phyloP scores from a whole-genome alignment of 2,113 vertebrate species.

The Axis porcinus region DNA sequence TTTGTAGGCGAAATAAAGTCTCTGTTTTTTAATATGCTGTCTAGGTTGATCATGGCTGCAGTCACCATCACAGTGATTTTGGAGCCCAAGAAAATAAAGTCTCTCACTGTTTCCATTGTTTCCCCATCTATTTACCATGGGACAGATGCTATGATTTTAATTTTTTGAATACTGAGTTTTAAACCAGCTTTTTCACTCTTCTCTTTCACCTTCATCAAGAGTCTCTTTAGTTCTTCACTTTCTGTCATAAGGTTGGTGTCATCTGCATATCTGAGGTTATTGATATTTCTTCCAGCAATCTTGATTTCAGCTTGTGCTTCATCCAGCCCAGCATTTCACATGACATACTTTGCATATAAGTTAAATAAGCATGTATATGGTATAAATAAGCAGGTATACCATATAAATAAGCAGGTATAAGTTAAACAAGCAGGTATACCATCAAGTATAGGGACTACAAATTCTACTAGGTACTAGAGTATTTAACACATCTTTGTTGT shows the following conservation, averaged over 20 bases:
- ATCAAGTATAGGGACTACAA: background rate
- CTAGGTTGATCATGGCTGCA: background rate
- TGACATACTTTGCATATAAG: background rate
- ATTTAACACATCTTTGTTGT: background rate
- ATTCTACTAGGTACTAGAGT: background rate
- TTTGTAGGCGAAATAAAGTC: background rate
- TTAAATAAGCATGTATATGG: background rate
- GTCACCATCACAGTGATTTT: background rate
- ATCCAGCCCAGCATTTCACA: background rate
- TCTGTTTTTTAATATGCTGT: background rate
- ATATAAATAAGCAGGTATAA: no score
- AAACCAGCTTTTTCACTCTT: background rate
- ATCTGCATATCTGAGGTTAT: background rate
- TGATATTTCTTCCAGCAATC: background rate
- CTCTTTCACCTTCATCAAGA: background rate
- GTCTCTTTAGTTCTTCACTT: background rate
- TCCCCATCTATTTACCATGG: background rate
- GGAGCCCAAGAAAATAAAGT: background rate
- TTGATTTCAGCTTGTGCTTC: background rate
- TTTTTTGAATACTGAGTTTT: background rate
- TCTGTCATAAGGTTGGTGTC: background rate
- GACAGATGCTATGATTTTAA: background rate
- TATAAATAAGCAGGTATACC: background rate
- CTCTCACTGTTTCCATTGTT: background rate
- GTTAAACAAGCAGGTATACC: background rate